Conservation (phyloP, 2,113 vertebrate species). For the Tenebrosternarchus preto region DNA sequence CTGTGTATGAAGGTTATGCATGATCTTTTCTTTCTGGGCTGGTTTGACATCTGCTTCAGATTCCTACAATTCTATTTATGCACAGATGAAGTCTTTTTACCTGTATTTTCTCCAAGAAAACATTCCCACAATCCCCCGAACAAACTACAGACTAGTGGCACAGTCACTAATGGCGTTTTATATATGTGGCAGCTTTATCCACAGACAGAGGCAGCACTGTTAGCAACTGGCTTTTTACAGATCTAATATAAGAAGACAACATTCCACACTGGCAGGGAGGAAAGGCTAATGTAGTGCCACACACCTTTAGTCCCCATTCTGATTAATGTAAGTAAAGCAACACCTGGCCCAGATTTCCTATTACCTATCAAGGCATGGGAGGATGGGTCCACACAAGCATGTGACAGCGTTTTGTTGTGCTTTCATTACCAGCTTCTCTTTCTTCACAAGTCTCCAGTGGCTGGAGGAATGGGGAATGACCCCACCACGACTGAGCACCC, state of each 20-base stretch:
- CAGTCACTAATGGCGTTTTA: neutral
- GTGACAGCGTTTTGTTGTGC: neutral
- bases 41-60: neutral
- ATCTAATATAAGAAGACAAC: conserved; percentile 31
- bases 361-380: conserved; percentile 11
- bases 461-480: no score
- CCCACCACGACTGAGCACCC: no score
- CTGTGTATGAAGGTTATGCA: neutral
- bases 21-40: neutral
- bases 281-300: conserved; percentile 24
- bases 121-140: neutral
- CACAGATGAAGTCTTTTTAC: neutral
- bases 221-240: neutral
- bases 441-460: no score
- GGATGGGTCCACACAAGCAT: neutral
- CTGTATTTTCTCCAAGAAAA: neutral
- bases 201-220: neutral
- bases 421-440: neutral
- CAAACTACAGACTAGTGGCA: neutral
- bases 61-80: neutral
- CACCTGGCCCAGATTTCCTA: conserved; percentile 30
- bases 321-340: conserved; percentile 32
- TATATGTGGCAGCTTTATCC: neutral
- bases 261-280: conserved; percentile 28
- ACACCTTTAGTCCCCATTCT: conserved; percentile 18